Evolutionary conservation across 2,888 invertebrate genomes (phyloP), one percentile per base, ranked within the genome.

Genomic region (Oxyteleia sp.): DNA sequence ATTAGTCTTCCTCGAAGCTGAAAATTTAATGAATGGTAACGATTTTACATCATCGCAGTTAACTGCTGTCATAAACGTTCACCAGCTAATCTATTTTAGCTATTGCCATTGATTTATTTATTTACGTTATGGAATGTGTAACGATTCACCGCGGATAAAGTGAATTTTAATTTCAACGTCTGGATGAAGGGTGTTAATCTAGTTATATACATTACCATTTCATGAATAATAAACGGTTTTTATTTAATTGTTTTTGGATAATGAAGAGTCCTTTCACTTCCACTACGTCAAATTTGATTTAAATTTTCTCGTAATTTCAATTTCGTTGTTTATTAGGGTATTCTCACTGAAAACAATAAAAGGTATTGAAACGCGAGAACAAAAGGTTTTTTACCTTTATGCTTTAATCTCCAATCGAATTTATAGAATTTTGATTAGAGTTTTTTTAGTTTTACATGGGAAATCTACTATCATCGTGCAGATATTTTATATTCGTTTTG

Each of bases 21-120:
- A 53, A 4, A 38, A 69, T 61, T 63, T 69, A 68, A 72, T 59
- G 45, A 80, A 66, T 49, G 49, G 26, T 49, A 41, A 69, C 26
- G 20, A 55, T 53, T 79, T 79, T 38, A 41, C 45, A 61, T 43
- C 61, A 35, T 78, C 51, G 45, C 61, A 5, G 15, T 20, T 55
- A 63, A 55, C 20, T 75, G 35, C 20, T 64, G 20, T 49, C 41
- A 49, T 41, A 75, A 66, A 16, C 41, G 57, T 64, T 63, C 13
- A 45, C 10, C n/a, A 15, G 32, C 15, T 53, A 63, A 63, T 74
- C 20, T 43, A 13, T 45, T 74, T 53, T 43, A 16, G 23, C 51
- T 49, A 38, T 51, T 57, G 45, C 1, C 23, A 51, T 26, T 4
- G 13, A 35, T 29, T 55, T 16, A 15, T 55, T 47, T 38, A 51